Evolutionary conservation across 2,797 vertebrate species (phyloP).

Genomic region (Lacerta viridis): DNA sequence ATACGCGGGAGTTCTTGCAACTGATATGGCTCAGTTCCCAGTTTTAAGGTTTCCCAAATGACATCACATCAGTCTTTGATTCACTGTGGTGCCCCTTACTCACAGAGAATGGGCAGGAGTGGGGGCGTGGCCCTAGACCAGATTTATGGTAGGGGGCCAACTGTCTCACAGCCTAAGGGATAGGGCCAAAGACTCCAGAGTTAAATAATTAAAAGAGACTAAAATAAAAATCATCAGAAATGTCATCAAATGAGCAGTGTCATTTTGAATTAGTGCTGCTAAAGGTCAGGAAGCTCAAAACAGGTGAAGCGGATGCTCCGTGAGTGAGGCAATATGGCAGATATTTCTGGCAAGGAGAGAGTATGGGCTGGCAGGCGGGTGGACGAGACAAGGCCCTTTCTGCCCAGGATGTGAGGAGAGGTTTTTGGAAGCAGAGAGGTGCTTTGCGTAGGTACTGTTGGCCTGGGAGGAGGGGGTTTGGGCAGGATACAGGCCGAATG

Average conservation of each 20-base stretch:
- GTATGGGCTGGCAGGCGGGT: background rate
- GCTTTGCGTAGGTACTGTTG: background rate
- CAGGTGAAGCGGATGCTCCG: constrained; percentile 65
- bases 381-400: background rate
- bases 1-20: background rate
- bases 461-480: accelerated
- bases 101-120: background rate
- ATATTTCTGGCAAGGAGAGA: constrained; percentile 30
- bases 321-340: constrained; percentile 28
- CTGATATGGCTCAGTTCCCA: background rate
- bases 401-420: background rate
- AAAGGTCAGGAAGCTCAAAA: constrained; percentile 72
- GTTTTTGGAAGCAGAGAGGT: background rate
- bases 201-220: constrained; percentile 77
- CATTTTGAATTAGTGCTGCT: constrained; percentile 71
- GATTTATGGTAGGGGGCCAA: background rate
- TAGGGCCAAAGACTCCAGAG: constrained; percentile 45
- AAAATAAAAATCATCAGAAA: constrained; percentile 77
- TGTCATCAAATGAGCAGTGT: constrained; percentile 77
- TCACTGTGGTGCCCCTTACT: background rate
- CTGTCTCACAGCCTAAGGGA: constrained; percentile 42
- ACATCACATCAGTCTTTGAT: background rate
- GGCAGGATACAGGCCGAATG: constrained; percentile 49
- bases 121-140: background rate
- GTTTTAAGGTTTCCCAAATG: background rate